Percentiles rank a stretch among this genome's conserved stretches.
These are phyloP conservation scores for Catocala fraxini DNA, from an alignment of 2,888 invertebrate species.

Conservation along the genomic window DNA sequence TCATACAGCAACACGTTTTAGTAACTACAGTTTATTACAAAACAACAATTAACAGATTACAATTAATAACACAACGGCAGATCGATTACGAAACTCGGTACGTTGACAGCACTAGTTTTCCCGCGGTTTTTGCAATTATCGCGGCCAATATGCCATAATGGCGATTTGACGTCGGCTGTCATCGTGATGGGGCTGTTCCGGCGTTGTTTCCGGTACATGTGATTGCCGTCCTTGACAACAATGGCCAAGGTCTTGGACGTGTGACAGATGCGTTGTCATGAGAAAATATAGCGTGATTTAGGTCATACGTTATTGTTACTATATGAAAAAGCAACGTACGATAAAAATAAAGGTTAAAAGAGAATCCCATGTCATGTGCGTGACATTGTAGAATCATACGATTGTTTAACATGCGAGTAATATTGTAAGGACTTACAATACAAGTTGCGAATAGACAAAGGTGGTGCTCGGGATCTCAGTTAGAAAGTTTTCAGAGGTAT, in stretches of 20 bases:
- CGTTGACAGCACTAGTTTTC: slow-evolving; percentile 53
- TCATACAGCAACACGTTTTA: slow-evolving; percentile 40
- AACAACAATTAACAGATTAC: slow-evolving; percentile 47
- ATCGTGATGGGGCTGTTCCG: slow-evolving; percentile 70
- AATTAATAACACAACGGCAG: slow-evolving; percentile 20
- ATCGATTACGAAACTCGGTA: slow-evolving; percentile 44
- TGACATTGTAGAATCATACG: neutral
- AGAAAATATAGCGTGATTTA: slow-evolving; percentile 45
- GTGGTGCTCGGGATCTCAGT: no score
- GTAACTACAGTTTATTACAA: slow-evolving; percentile 40
- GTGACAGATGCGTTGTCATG: slow-evolving; percentile 45
- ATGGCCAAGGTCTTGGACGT: slow-evolving; percentile 63
- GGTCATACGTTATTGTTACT: slow-evolving; percentile 17
- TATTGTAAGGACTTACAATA: no score
- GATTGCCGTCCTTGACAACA: slow-evolving; percentile 64
- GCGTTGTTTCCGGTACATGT: slow-evolving; percentile 53
- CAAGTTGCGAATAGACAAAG: no score
- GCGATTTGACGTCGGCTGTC: slow-evolving; percentile 40
- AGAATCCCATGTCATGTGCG: no score
- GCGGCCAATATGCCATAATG: slow-evolving; percentile 53
- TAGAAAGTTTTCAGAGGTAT: no score
- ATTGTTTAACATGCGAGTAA: no score
- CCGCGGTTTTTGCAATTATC: slow-evolving; percentile 53
- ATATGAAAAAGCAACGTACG: slow-evolving; percentile 9
- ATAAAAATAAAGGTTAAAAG: no score